Percentiles rank a stretch among this genome's conserved stretches.
Evolutionary conservation across 2,797 vertebrate genomes (phyloP).

Genomic region (Cichlasoma orientale): DNA sequence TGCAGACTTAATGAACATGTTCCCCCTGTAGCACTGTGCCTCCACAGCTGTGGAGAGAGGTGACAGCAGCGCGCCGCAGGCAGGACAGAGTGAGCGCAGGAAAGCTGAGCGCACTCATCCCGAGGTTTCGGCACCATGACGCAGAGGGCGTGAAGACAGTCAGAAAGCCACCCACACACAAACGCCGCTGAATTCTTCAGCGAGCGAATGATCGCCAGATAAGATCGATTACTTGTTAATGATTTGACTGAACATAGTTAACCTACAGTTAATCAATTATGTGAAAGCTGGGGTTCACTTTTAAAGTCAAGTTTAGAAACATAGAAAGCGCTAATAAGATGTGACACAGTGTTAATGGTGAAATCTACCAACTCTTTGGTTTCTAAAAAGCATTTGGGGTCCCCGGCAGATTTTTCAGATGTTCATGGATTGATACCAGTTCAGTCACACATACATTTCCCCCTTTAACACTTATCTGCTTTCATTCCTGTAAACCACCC

Average conservation of each 20-base stretch:
- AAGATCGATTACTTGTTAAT: background rate
- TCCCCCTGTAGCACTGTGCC: slow-evolving; percentile 4
- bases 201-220: background rate
- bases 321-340: too few species aligned
- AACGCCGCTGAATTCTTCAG: slow-evolving; percentile 13
- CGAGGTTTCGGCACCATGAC: slow-evolving; percentile 26
- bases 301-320: too few species aligned
- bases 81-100: background rate
- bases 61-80: background rate
- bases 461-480: background rate
- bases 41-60: background rate
- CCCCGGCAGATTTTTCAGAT: background rate
- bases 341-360: background rate
- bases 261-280: too few species aligned
- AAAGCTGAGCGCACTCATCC: background rate
- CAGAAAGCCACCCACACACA: too few species aligned
- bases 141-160: slow-evolving; percentile 17
- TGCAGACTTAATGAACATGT: slow-evolving; percentile 17
- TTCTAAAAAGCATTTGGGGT: background rate
- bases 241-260: background rate
- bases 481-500: background rate
- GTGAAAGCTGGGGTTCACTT: too few species aligned
- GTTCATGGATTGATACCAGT: background rate
- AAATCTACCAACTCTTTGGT: background rate
- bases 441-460: accelerated